Percentiles rank a stretch among this genome's conserved stretches.
These are phyloP conservation scores for Phaethon lepturus DNA, from an alignment of 2,113 vertebrate genomes.

Conservation along the genomic window DNA sequence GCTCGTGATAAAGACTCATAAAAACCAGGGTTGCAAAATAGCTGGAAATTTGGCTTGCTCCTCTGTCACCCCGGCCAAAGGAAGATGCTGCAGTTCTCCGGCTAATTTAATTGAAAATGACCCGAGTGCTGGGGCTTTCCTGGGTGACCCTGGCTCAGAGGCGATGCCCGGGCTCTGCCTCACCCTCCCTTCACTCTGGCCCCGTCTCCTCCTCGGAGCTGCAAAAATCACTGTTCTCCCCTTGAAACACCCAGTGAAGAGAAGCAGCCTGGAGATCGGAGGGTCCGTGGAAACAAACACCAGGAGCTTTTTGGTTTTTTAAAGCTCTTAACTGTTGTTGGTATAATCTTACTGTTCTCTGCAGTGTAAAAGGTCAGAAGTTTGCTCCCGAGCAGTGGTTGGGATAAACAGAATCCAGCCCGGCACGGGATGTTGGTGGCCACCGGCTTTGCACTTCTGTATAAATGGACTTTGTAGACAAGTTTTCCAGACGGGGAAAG, in stretches of 20 bases:
- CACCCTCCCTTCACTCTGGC: background rate
- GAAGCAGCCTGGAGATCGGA: background rate
- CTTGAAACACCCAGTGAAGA: background rate
- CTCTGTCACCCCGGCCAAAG: background rate
- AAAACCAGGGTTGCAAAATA: background rate
- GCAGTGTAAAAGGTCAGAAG: background rate
- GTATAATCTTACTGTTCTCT: background rate
- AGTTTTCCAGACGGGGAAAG: background rate
- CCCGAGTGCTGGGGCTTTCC: background rate
- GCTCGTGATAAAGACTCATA: background rate
- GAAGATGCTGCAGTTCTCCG: background rate
- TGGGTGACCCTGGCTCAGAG: background rate
- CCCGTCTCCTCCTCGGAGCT: fast-evolving
- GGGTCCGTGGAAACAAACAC: background rate
- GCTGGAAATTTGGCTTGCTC: background rate
- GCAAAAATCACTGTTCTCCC: background rate
- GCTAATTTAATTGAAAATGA: background rate
- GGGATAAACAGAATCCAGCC: background rate
- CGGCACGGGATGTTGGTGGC: background rate
- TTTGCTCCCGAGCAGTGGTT: background rate
- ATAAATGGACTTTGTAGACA: background rate
- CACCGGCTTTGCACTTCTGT: background rate
- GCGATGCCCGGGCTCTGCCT: background rate
- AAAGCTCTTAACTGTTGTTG: background rate
- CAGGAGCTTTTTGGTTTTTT: background rate